Evolutionary conservation across 2,888 invertebrate species (phyloP), one percentile per base, ranked within the genome.

Genomic region (Ptilodon capucinus): DNA sequence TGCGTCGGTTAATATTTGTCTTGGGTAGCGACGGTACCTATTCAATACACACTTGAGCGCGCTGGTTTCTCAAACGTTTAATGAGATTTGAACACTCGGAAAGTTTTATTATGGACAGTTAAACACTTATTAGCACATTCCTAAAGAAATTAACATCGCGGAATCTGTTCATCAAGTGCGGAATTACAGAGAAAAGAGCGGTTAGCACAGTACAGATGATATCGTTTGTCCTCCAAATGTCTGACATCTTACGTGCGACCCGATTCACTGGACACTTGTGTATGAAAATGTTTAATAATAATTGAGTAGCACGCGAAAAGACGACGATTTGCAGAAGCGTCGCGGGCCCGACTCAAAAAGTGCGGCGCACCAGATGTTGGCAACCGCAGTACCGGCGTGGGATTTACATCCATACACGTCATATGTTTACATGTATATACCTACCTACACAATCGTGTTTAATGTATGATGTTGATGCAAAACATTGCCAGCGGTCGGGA

Each of bases 351-450:
- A 79, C 74, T 78, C 63, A 54, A 70, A n/a, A 73, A 67, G 57
- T 64, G 66, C 79, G 76, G 65, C 89, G 87, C 81, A 84, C 68
- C 80, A 84, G 61, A 71, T 76, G 78, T 87, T 91, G 90, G 90
- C 90, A 89, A 62, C 60, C 44, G 48, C 46, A 44, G 44, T 54
- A 51, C 63, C 60, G 56, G 79, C 79, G 81, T 78, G 79, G 81
- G 81, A 74, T 71, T 74, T 52, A 60, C 55, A 65, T 59, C 42
- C 48, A 57, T 48, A 62, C 53, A 60, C 71, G 74, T 72, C 74
- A 73, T 53, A 53, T 79, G 76, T 81, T 81, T 78, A 77, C 74
- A 69, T 68, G 69, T 61, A 58, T 60, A 66, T 57, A 53, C n/a
- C n/a, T n/a, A n/a, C n/a, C n/a, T n/a, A n/a, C 60, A 59, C 70